phyloP scores from a whole-genome alignment of 53 echinoderm and acorn worm genomes.

The Paracentrotus lividus region DNA sequence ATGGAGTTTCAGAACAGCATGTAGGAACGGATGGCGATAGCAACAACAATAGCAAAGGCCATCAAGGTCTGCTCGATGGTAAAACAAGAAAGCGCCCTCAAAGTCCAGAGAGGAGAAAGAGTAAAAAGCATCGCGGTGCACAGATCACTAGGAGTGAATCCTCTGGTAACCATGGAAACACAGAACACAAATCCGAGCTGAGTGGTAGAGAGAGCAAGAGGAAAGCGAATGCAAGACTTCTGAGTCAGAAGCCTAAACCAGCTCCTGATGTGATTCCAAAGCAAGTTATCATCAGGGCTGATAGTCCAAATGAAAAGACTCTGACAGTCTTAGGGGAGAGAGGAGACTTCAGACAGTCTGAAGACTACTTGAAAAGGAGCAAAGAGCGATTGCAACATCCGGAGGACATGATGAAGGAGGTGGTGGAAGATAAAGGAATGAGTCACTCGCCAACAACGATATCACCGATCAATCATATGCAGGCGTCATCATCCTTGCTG shows the following conservation, averaged over 20 bases:
- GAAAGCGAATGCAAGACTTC: slow-evolving; percentile 13
- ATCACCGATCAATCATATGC: slow-evolving; percentile 46
- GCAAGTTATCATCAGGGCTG: slow-evolving; percentile 62
- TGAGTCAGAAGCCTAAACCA: background rate
- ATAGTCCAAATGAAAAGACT: slow-evolving; percentile 62
- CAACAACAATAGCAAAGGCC: slow-evolving; percentile 65
- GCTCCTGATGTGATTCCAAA: background rate
- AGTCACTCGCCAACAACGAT: background rate
- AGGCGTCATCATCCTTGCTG: slow-evolving; percentile 53
- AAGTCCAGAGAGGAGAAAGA: slow-evolving; percentile 61
- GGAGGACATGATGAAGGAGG: slow-evolving; percentile 29
- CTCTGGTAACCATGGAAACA: slow-evolving; percentile 18
- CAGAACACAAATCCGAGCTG: slow-evolving; percentile 7
- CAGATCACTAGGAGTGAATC: slow-evolving; percentile 38
- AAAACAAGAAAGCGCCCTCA: slow-evolving; percentile 60
- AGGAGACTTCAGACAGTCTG: slow-evolving; percentile 34
- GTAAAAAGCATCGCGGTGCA: slow-evolving; percentile 46
- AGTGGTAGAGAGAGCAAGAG: slow-evolving; percentile 59
- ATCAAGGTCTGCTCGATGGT: background rate
- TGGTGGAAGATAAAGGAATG: background rate
- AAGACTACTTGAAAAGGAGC: slow-evolving; percentile 14
- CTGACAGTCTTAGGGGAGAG: slow-evolving; percentile 63
- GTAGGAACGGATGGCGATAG: slow-evolving; percentile 35
- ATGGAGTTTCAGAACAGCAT: background rate
- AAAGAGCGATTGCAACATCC: slow-evolving; percentile 24